Base-by-base conservation (phyloP, 1,140 invertebrate genomes). In the Phymorhynchus buccinoides region DNA sequence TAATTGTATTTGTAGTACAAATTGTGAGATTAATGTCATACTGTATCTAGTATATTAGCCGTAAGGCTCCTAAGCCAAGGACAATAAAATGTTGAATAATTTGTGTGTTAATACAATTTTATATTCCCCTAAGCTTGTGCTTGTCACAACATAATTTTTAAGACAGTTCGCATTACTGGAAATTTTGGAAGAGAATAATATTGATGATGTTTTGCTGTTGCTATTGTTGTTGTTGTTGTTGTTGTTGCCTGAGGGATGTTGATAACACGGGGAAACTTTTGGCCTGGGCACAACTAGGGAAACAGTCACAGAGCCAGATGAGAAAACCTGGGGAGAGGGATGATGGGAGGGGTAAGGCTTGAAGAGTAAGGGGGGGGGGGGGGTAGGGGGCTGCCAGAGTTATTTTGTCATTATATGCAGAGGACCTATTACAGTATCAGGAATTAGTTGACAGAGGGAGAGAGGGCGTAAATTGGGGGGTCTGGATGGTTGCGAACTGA, bases 221-320 rank as follows among this genome's bases (percentile, higher is more conserved):
- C 68, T 75, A n/a, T n/a, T n/a, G n/a, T n/a, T n/a, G n/a, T n/a
- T 80, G 81, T 81, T 85, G 56, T 12, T 62, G 81, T 73, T 48
- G 62, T 32, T 81, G 75, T 37, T 1, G 44, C 12, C 30, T 35
- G 18, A 9, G 30, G 30, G 30, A 71, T 35, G 30, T 37, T 37
- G 3, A 71, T n/a, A 71, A 35, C 4, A 71, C n/a, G n/a, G 68
- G 35, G 30, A 32, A 9, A n/a, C 32, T 12, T 37, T 37, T 71
- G 35, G 16, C 35, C 6, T 32, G 68, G 30, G 37, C 68, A 71
- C 30, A 16, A 12, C 68, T 27, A 37, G 4, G 30, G 30, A 37
- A 37, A 14, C 35, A 35, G 30, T 37, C 30, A 71, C 9, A 52
- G 48, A 35, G 9, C 30, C 3, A 18, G 7, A 68, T 79, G 44